Evolutionary conservation across 2,888 invertebrate genomes (phyloP), one percentile per base, ranked within the genome.

Genomic region (Plagiodera versicolora): DNA sequence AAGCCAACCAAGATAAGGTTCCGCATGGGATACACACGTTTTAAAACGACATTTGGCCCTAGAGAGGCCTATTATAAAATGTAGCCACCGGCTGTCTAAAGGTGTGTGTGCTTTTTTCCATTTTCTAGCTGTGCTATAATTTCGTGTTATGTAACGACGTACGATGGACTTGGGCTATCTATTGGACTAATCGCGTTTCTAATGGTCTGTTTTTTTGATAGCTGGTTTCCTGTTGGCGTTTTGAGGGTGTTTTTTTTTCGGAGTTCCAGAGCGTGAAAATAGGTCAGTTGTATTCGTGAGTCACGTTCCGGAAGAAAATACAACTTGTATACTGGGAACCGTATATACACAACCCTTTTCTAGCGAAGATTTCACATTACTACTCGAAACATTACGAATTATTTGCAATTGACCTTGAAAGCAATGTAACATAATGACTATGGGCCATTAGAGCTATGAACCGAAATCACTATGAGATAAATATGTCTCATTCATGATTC

Each of bases 41-140:
- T 16, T 11, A 30, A 50, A 51, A 32, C 35, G 51, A 32, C 51
- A 51, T 51, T 18, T 51, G 51, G 35, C 51, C 17, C 16, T 6
- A 19, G 18, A 19, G 14, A 48, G 14, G 16, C 20, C 28, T n/a
- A 8, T 39, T 39, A 39, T 39, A 39, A 39, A 39, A 39, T 14
- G 14, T 5, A 24, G n/a, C 1, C 14, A 6, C n/a, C 39, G 39
- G 32, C 32, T 2, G 32, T 24, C 24, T 6, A 6, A 32, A 32
- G 32, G 11, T 32, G 32, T 32, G 24, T 6, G 24, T 28, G 4
- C 10, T 32, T 32, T 32, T 32, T 6, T 32, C 32, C 10, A 1
- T 10, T 9, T 9, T 6, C 6, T 2, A 32, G 10, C 32, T 6
- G 2, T 10, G 32, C 32, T 32, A 32, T 32, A 32, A 32, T 32